Evolutionary conservation across 2,888 invertebrate genomes (phyloP).

Genomic region (Luperina testacea): DNA sequence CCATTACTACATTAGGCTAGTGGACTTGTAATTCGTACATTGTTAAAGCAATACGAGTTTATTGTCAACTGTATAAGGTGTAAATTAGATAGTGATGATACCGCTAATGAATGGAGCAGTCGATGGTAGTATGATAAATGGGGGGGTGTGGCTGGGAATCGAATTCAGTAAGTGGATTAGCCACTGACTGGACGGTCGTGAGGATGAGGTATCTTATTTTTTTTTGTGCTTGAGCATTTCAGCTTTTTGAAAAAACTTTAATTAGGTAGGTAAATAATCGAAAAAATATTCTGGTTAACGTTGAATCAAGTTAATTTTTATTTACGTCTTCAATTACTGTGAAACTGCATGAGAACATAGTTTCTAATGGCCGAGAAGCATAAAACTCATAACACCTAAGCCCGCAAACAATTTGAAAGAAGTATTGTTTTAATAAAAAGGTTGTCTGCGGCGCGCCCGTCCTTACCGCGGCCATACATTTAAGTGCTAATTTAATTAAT

Average conservation of each 20-base stretch:
- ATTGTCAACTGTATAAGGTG: constrained; percentile 77
- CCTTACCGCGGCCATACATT: constrained; percentile 76
- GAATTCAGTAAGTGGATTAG: constrained; percentile 82
- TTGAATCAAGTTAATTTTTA: neutral
- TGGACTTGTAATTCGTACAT: constrained; percentile 70
- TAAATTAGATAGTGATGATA: constrained; percentile 73
- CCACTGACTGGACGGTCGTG: constrained; percentile 62
- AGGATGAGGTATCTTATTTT: neutral
- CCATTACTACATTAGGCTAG: constrained; percentile 79
- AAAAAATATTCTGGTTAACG: too few species aligned
- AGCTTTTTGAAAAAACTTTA: neutral
- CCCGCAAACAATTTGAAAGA: constrained; percentile 72
- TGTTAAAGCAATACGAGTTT: constrained; percentile 77
- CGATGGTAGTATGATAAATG: constrained; percentile 82
- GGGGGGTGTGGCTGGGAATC: constrained; percentile 81
- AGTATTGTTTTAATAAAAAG: constrained; percentile 86
- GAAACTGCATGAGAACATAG: constrained; percentile 15
- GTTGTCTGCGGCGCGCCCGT: constrained; percentile 68
- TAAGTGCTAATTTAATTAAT: constrained; percentile 89
- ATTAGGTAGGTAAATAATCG: neutral
- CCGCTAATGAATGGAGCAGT: constrained; percentile 80
- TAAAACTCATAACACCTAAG: constrained; percentile 59
- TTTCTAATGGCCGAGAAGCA: constrained; percentile 34
- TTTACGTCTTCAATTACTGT: neutral
- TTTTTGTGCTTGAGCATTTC: neutral